Conservation (phyloP, 2,797 vertebrate genomes). For the Danio tinwini region DNA sequence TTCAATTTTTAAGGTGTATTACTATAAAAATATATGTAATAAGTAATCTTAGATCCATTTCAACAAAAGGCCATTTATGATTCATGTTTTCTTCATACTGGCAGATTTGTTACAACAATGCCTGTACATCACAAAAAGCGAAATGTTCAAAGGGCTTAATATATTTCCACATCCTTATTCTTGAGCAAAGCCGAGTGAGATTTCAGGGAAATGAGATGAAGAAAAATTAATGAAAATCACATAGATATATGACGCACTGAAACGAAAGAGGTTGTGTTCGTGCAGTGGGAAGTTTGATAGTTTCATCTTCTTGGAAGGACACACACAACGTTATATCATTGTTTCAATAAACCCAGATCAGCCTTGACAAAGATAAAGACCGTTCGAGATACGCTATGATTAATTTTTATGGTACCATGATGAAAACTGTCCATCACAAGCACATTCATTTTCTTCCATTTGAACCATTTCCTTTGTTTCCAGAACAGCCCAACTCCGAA, state of each 20-base stretch:
- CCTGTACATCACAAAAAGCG: neutral
- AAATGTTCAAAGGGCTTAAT: neutral
- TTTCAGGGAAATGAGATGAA: neutral
- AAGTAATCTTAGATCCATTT: too few relatives aligned
- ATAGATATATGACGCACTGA: constrained; percentile 1
- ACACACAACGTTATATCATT: constrained; percentile 36
- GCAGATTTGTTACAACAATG: neutral
- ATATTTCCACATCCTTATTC: neutral
- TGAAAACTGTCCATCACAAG: constrained; percentile 61
- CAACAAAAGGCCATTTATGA: too few relatives aligned
- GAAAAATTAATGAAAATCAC: constrained; percentile 20
- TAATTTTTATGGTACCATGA: constrained; percentile 58
- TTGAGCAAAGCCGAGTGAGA: constrained; percentile 1
- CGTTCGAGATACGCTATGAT: constrained; percentile 45
- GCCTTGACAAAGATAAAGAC: constrained; percentile 45
- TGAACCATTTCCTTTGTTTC: constrained; percentile 45
- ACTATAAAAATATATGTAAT: too few relatives aligned
- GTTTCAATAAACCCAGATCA: constrained; percentile 42
- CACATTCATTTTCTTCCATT: constrained; percentile 47
- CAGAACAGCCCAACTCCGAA: constrained; percentile 48
- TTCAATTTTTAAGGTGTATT: too few relatives aligned
- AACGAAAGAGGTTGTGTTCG: constrained; percentile 1
- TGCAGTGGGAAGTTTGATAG: constrained; percentile 24
- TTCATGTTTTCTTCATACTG: too few relatives aligned
- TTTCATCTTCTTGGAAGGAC: constrained; percentile 47